Conservation (phyloP, 2,797 vertebrate species). For the Diceros bicornis region DNA sequence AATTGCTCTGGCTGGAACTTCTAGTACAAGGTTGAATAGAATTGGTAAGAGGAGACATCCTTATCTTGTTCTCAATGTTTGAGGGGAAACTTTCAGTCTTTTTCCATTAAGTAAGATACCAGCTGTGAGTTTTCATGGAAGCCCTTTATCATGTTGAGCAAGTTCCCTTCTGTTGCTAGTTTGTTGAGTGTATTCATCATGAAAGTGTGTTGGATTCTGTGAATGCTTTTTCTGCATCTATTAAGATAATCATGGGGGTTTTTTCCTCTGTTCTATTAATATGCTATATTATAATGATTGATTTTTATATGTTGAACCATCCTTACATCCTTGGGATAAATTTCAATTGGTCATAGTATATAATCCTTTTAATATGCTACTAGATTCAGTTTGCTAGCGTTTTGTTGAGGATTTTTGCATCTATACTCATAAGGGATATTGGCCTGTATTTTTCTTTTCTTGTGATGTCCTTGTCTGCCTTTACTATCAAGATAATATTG, state of each 20-base stretch:
- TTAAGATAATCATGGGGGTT: neutral
- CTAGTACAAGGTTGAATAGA: neutral
- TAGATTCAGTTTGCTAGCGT: neutral
- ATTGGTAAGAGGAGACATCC: neutral
- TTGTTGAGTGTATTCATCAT: neutral
- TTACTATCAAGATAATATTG: neutral
- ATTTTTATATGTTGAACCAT: neutral
- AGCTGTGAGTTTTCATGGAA: neutral
- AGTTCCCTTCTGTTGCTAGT: neutral
- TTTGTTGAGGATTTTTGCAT: neutral
- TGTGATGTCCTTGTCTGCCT: neutral
- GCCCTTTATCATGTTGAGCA: neutral
- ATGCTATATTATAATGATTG: neutral
- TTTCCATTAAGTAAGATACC: neutral
- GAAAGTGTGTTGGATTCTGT: neutral
- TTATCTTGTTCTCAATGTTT: neutral
- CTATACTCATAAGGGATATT: neutral
- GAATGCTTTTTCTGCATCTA: neutral
- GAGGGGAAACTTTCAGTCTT: neutral
- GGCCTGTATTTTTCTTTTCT: neutral
- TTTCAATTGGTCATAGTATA: neutral
- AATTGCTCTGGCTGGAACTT: neutral
- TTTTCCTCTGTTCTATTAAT: neutral
- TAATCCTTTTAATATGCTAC: neutral
- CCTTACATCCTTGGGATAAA: neutral